Evolutionary conservation across 2,888 invertebrate genomes (phyloP).

Genomic region (Tineola bisselliella): DNA sequence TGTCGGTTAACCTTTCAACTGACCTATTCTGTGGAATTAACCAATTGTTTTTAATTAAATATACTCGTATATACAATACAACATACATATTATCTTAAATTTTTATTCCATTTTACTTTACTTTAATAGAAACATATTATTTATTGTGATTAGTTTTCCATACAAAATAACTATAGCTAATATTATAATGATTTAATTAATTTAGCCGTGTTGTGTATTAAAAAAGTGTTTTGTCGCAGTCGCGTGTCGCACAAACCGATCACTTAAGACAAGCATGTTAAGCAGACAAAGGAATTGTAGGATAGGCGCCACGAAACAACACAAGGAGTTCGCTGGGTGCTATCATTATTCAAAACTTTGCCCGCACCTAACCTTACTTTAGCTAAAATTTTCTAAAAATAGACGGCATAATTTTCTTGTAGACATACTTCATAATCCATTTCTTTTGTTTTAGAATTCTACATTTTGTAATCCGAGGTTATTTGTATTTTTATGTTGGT

Average conservation of each 20-base stretch:
- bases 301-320: not conserved
- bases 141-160: too few species aligned
- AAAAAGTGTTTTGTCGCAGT: not conserved
- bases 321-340: not conserved
- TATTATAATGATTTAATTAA: too few species aligned
- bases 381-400: not conserved
- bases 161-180: not conserved
- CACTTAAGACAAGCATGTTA: not conserved
- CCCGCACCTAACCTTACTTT: constrained; percentile 1
- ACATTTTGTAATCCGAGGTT: too few species aligned
- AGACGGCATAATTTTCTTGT: not conserved
- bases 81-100: too few species aligned
- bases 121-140: too few species aligned
- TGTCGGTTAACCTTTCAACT: too few species aligned
- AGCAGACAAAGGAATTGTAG: constrained; percentile 4
- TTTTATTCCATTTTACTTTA: too few species aligned
- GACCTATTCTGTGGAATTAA: too few species aligned
- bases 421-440: not conserved
- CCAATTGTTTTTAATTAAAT: too few species aligned
- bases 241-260: not conserved
- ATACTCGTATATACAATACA: too few species aligned
- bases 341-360: constrained; percentile 11
- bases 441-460: not conserved
- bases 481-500: too few species aligned
- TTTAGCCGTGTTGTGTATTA: too few species aligned